These are phyloP conservation scores for Leptosomus discolor DNA, from an alignment of 2,113 vertebrate species.

Conservation along the genomic window DNA sequence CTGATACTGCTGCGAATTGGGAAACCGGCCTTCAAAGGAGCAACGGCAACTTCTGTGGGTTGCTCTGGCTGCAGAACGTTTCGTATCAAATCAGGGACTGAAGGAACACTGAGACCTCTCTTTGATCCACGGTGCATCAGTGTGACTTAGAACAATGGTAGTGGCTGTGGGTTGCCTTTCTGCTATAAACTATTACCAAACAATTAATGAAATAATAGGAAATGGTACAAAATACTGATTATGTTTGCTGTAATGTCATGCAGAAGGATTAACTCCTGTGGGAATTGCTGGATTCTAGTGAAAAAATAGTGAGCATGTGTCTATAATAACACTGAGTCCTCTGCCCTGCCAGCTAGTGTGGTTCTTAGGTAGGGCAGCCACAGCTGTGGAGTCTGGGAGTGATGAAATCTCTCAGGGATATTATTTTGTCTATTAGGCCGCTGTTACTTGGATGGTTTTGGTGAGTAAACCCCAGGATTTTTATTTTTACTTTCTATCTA, in stretches of 20 bases:
- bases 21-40: not conserved
- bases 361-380: not conserved
- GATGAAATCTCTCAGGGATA: not conserved
- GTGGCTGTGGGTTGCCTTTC: not conserved
- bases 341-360: not conserved
- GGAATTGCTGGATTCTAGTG: not conserved
- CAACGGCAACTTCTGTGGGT: not conserved
- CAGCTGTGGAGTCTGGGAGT: not conserved
- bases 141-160: not conserved
- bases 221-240: not conserved
- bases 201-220: not conserved
- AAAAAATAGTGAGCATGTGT: not conserved
- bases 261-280: not conserved
- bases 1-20: rapidly evolving
- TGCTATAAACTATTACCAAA: not conserved
- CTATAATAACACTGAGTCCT: no score
- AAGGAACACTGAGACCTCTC: rapidly evolving
- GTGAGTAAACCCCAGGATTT: not conserved
- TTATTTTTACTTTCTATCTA: not conserved
- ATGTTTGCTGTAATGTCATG: not conserved
- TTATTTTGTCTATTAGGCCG: not conserved
- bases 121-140: not conserved
- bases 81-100: not conserved
- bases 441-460: not conserved
- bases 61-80: not conserved